Evolutionary conservation across 2,888 invertebrate genomes (phyloP).

Genomic region (Clepsis dumicolana): DNA sequence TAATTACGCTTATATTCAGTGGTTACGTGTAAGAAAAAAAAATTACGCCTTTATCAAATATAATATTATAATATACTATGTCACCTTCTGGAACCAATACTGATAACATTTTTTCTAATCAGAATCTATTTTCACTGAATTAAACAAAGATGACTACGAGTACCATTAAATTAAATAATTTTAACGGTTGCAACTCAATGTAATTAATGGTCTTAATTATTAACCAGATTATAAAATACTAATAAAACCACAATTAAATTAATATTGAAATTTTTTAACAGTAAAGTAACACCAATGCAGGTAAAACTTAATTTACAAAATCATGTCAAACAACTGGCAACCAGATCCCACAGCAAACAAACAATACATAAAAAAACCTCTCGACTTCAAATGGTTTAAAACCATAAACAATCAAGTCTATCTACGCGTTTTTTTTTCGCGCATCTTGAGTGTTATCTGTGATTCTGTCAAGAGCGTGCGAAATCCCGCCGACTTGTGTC

Average conservation of each 20-base stretch:
- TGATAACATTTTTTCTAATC: background rate
- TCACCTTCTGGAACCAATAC: background rate
- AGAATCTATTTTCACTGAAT: background rate
- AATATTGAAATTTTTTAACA: no score
- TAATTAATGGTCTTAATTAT: background rate
- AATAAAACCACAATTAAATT: background rate
- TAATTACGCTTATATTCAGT: background rate
- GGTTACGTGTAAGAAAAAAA: background rate
- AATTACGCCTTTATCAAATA: background rate
- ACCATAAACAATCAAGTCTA: conserved; percentile 55
- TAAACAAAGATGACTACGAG: background rate
- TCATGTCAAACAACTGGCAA: background rate
- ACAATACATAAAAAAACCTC: conserved; percentile 6
- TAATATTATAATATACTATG: background rate
- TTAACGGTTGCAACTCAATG: no score
- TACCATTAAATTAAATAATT: no score
- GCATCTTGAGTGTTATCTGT: conserved; percentile 66
- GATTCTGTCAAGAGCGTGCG: conserved; percentile 76
- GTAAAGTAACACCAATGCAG: background rate
- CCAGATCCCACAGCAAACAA: background rate
- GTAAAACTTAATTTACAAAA: background rate
- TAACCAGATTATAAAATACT: background rate
- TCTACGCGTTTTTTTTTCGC: conserved; percentile 46
- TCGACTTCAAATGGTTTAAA: conserved; percentile 45
- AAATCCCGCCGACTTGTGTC: conserved; percentile 60